A percentile compares a stretch with the other conserved stretches of the same genome.
Conservation (phyloP, 2,797 vertebrate species). For the Liparis tanakae region DNA sequence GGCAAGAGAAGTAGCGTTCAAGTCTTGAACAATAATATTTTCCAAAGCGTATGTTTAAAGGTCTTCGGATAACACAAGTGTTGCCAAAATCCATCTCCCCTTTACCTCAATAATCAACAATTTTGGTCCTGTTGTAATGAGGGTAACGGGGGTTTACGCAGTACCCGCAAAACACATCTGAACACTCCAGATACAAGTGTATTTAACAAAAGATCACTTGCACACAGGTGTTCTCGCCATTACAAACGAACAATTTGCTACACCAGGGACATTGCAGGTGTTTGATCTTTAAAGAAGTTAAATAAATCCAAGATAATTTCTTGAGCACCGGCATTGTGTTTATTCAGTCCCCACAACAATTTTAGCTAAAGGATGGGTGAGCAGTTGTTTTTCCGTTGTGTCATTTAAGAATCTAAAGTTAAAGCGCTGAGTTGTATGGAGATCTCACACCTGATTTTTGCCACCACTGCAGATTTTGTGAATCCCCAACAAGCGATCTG, state of each 20-base stretch:
- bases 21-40: background rate
- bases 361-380: background rate
- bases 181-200: background rate
- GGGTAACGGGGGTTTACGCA: background rate
- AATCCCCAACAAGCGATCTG: slow-evolving; percentile 98
- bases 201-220: slow-evolving; percentile 14
- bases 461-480: slow-evolving; percentile 89
- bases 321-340: background rate
- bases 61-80: background rate
- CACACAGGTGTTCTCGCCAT: slow-evolving; percentile 5
- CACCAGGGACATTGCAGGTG: background rate
- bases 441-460: slow-evolving; percentile 17
- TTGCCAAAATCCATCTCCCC: background rate
- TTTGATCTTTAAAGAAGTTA: background rate
- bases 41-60: background rate
- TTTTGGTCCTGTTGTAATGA: slow-evolving; percentile 15
- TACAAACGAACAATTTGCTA: slow-evolving; percentile 12
- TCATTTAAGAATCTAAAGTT: slow-evolving; percentile 3
- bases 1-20: background rate
- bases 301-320: background rate
- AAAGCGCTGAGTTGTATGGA: background rate
- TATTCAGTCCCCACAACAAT: background rate
- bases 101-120: background rate
- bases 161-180: background rate
- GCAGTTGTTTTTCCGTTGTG: background rate